phyloP scores from a whole-genome alignment of 2,113 vertebrate genomes.

The Mirza zaza region DNA sequence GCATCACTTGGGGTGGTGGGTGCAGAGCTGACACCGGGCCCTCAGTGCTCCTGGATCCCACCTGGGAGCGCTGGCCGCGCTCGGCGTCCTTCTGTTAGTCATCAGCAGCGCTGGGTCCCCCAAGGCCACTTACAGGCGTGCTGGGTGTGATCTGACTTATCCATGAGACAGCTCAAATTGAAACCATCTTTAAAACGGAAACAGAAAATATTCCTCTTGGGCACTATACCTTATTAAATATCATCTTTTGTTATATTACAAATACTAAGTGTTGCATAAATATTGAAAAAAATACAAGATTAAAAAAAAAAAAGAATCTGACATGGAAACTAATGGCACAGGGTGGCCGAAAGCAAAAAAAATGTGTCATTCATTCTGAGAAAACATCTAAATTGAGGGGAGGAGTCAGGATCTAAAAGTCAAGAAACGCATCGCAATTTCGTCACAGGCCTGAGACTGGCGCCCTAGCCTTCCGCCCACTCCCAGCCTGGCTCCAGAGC shows the following conservation, averaged over 20 bases:
- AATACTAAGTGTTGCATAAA: not conserved
- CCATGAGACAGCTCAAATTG: not conserved
- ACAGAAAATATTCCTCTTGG: not conserved
- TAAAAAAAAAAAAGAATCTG: not conserved
- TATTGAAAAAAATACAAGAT: not conserved
- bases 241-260: not conserved
- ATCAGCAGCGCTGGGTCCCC: not conserved
- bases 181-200: not conserved
- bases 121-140: not conserved
- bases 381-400: not conserved
- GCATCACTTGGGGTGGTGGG: rapidly evolving
- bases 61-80: rapidly evolving
- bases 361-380: not conserved
- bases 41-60: not conserved
- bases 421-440: not conserved
- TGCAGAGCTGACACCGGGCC: rapidly evolving
- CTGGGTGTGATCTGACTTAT: not conserved
- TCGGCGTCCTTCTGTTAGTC: not conserved
- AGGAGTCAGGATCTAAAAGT: not conserved
- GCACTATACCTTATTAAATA: not conserved
- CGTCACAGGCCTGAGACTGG: not conserved
- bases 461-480: rapidly evolving
- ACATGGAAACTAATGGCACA: not conserved
- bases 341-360: not conserved
- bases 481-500: not conserved